Evolutionary conservation across 2,113 vertebrate species (phyloP), one percentile per base, ranked within the genome.

Genomic region (Lophura nycthemera): DNA sequence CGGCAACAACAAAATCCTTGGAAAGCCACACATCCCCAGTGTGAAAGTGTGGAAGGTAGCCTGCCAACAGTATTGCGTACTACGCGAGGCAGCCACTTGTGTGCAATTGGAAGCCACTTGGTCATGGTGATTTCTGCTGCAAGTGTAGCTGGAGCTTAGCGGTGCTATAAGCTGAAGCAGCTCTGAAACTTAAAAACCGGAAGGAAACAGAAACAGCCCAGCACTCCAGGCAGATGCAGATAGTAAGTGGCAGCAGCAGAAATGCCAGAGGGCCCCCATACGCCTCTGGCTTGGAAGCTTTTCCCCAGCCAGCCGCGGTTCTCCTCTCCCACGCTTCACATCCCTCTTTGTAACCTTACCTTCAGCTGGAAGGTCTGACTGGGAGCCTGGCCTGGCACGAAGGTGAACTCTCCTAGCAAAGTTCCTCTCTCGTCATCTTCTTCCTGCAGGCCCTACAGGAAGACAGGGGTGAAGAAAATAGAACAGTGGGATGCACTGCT

Each of bases 281-380:
- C 25, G 15, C 16, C 10, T 59, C n/a, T 13, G 38, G 38, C 27
- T 10, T 25, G 61, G 61, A 7, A 42, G 70, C n/a, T 64, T 19
- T 38, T 30, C 38, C 63, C 38, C 27, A 40, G 63, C 38, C 63
- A 47, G 36, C 34, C 13, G 42, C 36, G 42, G 7, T 13, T n/a
- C 21, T 29, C 30, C 8, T 13, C 13, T 27, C 36, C 18, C 50
- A 25, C 20, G 9, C 12, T 6, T 27, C 34, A 57, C 63, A 70
- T 50, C 42, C 24, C 8, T 25, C 27, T 52, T 6, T 3, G 10
- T 47, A 19, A 20, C 72, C 29, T 11, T 96, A 97, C 97, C 96
- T 96, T 89, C 17, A 97, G 66, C 15, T 63, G 27, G 45, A 97
- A 97, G 13, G 96, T 97, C 52, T 97, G 97, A 38, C 97, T 13